phyloP scores from a whole-genome alignment of 2,113 vertebrate species.

The Nerophis ophidion region DNA sequence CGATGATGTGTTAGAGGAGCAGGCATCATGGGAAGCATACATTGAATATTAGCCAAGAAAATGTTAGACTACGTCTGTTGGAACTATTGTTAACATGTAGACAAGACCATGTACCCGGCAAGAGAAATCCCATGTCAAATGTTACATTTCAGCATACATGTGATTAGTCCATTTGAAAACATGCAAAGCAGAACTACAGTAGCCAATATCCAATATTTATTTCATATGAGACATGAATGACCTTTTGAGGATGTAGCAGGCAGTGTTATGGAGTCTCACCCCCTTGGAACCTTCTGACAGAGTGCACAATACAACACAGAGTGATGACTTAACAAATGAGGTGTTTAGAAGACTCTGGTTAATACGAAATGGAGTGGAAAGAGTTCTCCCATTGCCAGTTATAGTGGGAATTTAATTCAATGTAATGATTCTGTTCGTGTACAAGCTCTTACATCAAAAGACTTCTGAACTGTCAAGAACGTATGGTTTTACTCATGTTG shows the following conservation, averaged over 20 bases:
- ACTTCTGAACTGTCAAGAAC: not conserved
- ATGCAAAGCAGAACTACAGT: constrained; percentile 15
- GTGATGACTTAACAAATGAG: not conserved
- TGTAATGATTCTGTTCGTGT: not conserved
- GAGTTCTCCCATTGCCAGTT: constrained; percentile 41
- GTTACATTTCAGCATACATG: constrained; percentile 6
- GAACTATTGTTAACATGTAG: constrained; percentile 54
- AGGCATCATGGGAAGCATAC: constrained; percentile 13
- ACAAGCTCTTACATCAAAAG: not conserved
- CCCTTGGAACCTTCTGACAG: too few species aligned
- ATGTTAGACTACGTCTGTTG: constrained; percentile 23
- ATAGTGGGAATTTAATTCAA: not conserved
- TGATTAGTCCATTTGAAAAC: constrained; percentile 10
- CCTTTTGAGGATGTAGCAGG: too few species aligned
- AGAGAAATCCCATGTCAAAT: constrained; percentile 4
- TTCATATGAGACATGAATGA: too few species aligned
- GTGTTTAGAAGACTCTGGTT: constrained; percentile 11
- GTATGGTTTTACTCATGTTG: not conserved
- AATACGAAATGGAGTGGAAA: constrained; percentile 7
- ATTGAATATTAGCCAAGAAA: constrained; percentile 41
- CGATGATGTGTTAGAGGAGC: constrained; percentile 17
- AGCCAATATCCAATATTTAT: not conserved
- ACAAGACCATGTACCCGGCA: constrained; percentile 63
- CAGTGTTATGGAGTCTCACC: too few species aligned
- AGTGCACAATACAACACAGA: not conserved